Evolutionary conservation across 2,888 invertebrate genomes (phyloP).

Genomic region (Pachliopta kotzebuea): DNA sequence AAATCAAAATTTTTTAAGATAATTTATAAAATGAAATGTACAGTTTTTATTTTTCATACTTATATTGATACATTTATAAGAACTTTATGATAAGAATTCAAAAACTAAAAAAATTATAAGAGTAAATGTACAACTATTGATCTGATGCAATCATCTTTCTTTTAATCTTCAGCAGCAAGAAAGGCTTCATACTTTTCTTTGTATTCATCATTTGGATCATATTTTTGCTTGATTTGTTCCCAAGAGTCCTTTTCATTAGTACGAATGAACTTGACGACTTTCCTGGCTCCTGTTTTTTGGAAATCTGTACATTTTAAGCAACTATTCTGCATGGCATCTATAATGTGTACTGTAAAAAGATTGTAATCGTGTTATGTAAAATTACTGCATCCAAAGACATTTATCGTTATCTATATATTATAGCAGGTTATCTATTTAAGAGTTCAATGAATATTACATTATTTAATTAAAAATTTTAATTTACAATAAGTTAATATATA

Average conservation of each 20-base stretch:
- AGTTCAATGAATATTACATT: no score
- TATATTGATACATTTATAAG: neutral
- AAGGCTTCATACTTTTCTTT: conserved; percentile 80
- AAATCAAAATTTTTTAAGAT: no score
- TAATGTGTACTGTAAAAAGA: conserved; percentile 77
- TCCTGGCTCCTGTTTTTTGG: conserved; percentile 82
- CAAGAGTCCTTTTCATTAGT: conserved; percentile 83
- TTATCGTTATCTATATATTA: no score
- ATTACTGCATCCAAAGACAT: no score
- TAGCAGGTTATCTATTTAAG: no score
- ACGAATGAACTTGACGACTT: conserved; percentile 83
- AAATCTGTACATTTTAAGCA: conserved; percentile 85
- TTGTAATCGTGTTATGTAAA: neutral
- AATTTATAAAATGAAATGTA: neutral
- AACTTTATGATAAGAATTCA: neutral
- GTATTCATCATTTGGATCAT: conserved; percentile 84
- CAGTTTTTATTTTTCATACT: neutral
- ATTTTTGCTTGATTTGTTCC: conserved; percentile 83
- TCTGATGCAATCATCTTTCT: neutral
- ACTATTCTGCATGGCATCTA: conserved; percentile 84
- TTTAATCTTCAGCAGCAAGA: conserved; percentile 40
- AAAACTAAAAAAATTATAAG: neutral
- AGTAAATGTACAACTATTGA: neutral
- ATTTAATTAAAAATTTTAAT: no score
- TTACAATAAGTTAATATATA: no score